Percentiles rank a stretch among this genome's conserved stretches.
Evolutionary conservation across 2,113 vertebrate genomes (phyloP).

Genomic region (Neolamprologus sp.): DNA sequence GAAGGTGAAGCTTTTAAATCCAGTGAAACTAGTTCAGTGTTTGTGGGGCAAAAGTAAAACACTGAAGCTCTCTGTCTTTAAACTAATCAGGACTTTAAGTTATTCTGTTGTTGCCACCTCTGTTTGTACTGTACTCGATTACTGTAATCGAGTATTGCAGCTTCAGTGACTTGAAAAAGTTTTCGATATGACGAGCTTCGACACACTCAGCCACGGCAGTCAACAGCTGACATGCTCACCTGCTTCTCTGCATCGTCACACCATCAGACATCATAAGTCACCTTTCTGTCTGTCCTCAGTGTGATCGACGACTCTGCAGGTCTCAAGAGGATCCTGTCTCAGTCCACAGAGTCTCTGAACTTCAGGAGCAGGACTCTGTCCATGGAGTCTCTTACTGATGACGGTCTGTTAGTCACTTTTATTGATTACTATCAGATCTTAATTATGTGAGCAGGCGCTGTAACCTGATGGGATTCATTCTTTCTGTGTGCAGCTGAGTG

Average conservation of each 20-base stretch:
- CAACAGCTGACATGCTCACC: background rate
- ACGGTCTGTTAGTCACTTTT: slow-evolving; percentile 67
- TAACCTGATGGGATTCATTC: background rate
- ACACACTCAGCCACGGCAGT: background rate
- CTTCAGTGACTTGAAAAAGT: background rate
- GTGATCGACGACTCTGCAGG: slow-evolving; percentile 82
- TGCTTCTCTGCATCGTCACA: background rate
- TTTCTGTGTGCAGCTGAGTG: slow-evolving; percentile 56
- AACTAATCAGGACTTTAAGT: background rate
- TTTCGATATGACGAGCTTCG: background rate
- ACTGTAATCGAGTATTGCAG: background rate
- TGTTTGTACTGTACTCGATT: background rate
- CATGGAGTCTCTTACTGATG: slow-evolving; percentile 89
- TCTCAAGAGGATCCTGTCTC: slow-evolving; percentile 86
- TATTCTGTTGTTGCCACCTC: background rate
- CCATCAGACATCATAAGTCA: background rate
- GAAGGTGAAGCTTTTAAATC: background rate
- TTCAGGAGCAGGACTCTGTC: slow-evolving; percentile 87
- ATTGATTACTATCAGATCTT: background rate
- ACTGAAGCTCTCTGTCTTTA: background rate
- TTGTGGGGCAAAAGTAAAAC: background rate
- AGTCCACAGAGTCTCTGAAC: slow-evolving; percentile 92
- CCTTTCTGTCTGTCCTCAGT: slow-evolving; percentile 53
- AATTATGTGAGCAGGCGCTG: background rate
- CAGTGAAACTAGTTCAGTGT: background rate